Evolutionary conservation across 2,797 vertebrate species (phyloP).

Genomic region (Gallirallus australis): DNA sequence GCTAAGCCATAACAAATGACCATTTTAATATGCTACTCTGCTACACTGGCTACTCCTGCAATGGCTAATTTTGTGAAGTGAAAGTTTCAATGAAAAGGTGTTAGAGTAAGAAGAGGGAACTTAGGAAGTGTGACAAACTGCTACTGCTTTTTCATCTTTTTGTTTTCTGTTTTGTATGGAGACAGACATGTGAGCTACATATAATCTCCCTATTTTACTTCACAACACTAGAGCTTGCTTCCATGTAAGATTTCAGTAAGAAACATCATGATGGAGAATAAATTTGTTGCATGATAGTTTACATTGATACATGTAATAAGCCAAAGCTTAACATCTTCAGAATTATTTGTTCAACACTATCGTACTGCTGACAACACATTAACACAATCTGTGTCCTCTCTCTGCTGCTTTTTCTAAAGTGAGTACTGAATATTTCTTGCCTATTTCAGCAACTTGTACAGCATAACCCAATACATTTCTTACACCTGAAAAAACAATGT

Average conservation of each 20-base stretch:
- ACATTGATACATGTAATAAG: neutral
- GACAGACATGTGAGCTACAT: slow-evolving; percentile 19
- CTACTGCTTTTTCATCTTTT: slow-evolving; percentile 59
- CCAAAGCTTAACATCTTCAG: neutral
- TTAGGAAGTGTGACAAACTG: slow-evolving; percentile 63
- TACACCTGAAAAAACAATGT: neutral
- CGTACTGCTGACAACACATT: neutral
- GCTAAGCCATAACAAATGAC: too few relatives aligned
- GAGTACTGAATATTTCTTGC: neutral
- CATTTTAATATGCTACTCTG: neutral
- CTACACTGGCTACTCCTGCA: neutral
- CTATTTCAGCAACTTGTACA: neutral
- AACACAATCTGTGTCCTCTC: neutral
- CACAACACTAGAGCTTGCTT: neutral
- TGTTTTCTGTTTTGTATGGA: slow-evolving; percentile 53
- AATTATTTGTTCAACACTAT: neutral
- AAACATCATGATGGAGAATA: neutral
- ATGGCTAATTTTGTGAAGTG: neutral
- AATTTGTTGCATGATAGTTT: neutral
- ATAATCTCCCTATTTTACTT: neutral
- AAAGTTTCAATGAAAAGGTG: slow-evolving; percentile 14
- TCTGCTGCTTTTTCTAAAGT: neutral
- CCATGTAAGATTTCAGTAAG: neutral
- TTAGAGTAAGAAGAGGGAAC: slow-evolving; percentile 38
- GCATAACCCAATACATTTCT: neutral